Evolutionary conservation across 2,888 invertebrate species (phyloP).

Genomic region (Hydrotaea cyrtoneurina): DNA sequence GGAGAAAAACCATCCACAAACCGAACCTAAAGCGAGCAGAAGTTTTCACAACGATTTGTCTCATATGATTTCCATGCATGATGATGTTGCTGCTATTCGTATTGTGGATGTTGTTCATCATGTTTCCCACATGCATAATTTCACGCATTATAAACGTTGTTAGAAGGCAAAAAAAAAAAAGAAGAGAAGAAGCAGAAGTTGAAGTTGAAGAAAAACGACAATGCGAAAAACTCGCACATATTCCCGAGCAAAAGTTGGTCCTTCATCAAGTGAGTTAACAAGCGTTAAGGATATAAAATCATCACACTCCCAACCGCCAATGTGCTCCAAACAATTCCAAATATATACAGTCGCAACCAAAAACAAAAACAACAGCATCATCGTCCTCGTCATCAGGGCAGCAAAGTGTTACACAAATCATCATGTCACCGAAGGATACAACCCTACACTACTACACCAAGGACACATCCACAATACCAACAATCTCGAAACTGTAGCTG

Average conservation of each 20-base stretch:
- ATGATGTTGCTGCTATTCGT: conserved; percentile 11
- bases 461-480: background rate
- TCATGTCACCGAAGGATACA: conserved; percentile 26
- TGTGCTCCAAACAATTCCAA: conserved; percentile 32
- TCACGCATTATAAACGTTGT: conserved; percentile 66
- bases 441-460: background rate
- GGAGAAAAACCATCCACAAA: background rate
- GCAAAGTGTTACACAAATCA: conserved; percentile 37
- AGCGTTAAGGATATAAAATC: conserved; percentile 61
- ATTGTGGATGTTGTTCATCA: conserved; percentile 35
- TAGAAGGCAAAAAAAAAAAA: background rate
- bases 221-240: background rate
- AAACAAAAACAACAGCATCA: conserved; percentile 9
- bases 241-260: conserved; percentile 58
- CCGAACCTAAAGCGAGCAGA: background rate
- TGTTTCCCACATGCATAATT: conserved; percentile 68
- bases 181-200: too few species aligned
- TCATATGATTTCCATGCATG: conserved; percentile 33
- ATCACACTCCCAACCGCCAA: conserved; percentile 12
- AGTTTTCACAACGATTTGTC: conserved; percentile 33
- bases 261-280: conserved; percentile 61
- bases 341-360: conserved; percentile 6
- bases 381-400: background rate
- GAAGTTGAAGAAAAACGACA: too few species aligned
- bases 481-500: background rate